Evolutionary conservation across 2,113 vertebrate genomes (phyloP), one percentile per base, ranked within the genome.

Genomic region (Calonectris borealis): DNA sequence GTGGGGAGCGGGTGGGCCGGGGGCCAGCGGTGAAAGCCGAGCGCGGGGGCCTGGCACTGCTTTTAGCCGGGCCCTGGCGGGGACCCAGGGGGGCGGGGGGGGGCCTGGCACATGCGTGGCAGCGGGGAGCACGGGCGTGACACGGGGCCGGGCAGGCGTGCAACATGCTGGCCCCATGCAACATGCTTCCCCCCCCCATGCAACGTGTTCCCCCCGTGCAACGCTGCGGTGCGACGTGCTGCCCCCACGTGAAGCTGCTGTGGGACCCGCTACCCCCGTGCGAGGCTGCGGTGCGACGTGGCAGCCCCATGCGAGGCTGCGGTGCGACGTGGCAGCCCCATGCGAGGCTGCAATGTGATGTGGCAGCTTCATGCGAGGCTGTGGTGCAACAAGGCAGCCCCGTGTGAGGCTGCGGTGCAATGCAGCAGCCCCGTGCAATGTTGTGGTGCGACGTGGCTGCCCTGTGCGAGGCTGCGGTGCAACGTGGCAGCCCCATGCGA

Each of bases 261-360:
- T 4, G 40, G 58, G 66, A 15, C 8, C 3, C 6, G 25, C 25
- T 18, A 62, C 24, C 61, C 61, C 36, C 6, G 15, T 25, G n/a
- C n/a, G 13, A n/a, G 22, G 34, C 9, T 25, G 31, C 11, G 55
- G 31, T 57, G 54, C 16, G 6, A 57, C 13, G 6, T 2, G 57
- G 29, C 54, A 7, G 29, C 55, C 55, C 31, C 31, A 7, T 57
- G 55, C 31, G 7, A 20, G 48, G 48, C 21, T 48, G 48, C 13
- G 7, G 15, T 21, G 26, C 26, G 5, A 54, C 52, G 4, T 8
- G 4, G 21, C 14, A 10, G 20, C 58, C 34, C 14, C 13, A 22
- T 10, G 21, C 34, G 3, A n/a, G 9, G 34, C 9, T n/a, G 58
- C 2, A 2, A 13, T 44, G 44, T 0, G 0, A 12, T 3, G 5